Base-by-base conservation (phyloP, 23 tunicate species). In the Clavelina lepadiformis region DNA sequence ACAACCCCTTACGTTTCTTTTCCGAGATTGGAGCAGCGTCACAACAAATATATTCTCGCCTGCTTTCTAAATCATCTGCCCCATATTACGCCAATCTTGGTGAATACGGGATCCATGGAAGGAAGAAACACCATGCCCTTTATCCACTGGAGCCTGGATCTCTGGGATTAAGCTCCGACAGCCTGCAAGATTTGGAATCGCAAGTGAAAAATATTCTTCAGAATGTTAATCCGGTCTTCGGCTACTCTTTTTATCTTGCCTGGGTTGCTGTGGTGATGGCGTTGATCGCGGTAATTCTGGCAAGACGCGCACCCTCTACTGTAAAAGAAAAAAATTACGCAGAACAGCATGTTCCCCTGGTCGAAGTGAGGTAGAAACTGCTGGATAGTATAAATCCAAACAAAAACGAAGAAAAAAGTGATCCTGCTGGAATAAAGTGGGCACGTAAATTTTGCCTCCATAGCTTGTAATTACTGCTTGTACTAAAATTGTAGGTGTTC, bases 181-280 rank as follows among this genome's bases (percentile, higher is more conserved):
- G 15, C 15, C 49, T 8, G 49, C 49, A 41, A 15, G 15, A 8
- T 11, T 15, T 8, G 15, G 13, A 41, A 41, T 11, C 49, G 15
- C 33, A 18, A 20, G 21, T 18, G 46, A 2, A 18, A 1, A 24
- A 28, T 1, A 61, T 61, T 5, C 23, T 61, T 30, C 44, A 61
- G 11, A 1, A n/a, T 26, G 23, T 61, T 44, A 46, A 61, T 61
- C 67, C 67, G 11, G 46, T 61, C 24, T 61, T 33, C 22, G 67
- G 45, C 44, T 61, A 31, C 45, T 61, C 67, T 3, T 61, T 27
- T 46, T 61, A 33, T 8, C 5, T 61, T 2, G 67, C 35, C 3
- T 61, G 67, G 67, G 26, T 61, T 3, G 22, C 18, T 8, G 44
- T 33, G 2, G 45, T 26, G 2, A 22, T 61, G 44, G 67, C 46